These are phyloP conservation scores for Ailurus styani DNA, from an alignment of 2,113 vertebrate species.

Conservation along the genomic window DNA sequence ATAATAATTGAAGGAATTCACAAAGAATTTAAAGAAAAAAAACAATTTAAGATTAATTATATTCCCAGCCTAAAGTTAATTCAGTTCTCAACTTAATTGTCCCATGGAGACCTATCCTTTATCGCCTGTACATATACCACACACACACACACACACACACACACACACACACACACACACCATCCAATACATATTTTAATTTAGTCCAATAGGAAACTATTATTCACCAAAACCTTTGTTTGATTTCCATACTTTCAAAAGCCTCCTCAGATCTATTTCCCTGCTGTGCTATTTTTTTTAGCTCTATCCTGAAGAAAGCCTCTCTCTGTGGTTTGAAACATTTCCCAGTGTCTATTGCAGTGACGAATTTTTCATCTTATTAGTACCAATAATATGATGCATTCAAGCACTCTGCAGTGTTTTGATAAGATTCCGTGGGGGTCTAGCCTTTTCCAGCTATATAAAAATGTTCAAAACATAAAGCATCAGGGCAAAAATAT, in stretches of 20 bases:
- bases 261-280: constrained; percentile 70
- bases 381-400: constrained; percentile 74
- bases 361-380: constrained; percentile 80
- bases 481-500: constrained; percentile 71
- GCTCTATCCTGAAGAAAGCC: constrained; percentile 63
- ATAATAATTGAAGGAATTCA: background rate
- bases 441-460: constrained; percentile 74
- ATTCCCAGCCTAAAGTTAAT: background rate
- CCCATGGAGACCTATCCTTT: background rate
- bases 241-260: constrained; percentile 59
- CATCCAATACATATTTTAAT: background rate
- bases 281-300: constrained; percentile 74
- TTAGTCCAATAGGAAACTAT: constrained; percentile 37
- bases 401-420: constrained; percentile 68
- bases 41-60: background rate
- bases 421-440: constrained; percentile 79
- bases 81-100: background rate
- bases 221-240: constrained; percentile 63
- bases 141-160: background rate
- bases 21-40: background rate
- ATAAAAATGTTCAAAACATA: constrained; percentile 78
- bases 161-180: background rate
- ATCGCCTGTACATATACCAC: background rate
- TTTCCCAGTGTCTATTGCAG: constrained; percentile 71
- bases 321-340: constrained; percentile 73